Evolutionary conservation across 2,113 vertebrate species (phyloP), one percentile per base, ranked within the genome.

Genomic region (Trematomus loennbergii): DNA sequence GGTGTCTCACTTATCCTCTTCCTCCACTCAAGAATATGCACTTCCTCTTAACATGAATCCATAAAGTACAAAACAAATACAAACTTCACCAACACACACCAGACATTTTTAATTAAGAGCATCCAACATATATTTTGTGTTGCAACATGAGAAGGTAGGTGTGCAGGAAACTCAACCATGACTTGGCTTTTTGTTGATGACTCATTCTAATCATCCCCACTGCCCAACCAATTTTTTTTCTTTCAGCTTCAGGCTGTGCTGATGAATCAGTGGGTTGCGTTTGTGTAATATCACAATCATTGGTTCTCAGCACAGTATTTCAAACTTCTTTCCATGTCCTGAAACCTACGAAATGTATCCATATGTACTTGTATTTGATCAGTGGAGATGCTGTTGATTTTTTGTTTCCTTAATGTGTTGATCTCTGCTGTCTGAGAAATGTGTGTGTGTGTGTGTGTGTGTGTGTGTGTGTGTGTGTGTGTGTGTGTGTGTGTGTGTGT

Each of bases 101-200:
- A 29, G 17, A 8, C 5, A 12, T 7, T 40, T 43, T 62, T 66
- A 25, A 40, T 60, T 62, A 55, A 50, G 22, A 36, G 40, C 60
- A 45, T 74, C n/a, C 15, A 75, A 45, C 18, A 65, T 82, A 73
- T 72, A 59, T 48, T 58, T 40, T 62, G 22, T 79, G 25, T 73
- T 81, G 63, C 70, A 54, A 83, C 71, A 75, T 60, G 72, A 69
- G 49, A 48, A 66, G 48, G 17, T 54, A 86, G 66, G 69, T 82
- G 59, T 65, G 59, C 9, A 4, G 49, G 13, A 84, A 80, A 52
- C 48, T 61, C 33, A 15, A 49, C 46, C 52, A 40, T 65, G 80
- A 87, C 68, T 85, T 18, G 33, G 50, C 55, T 52, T 18, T 82
- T 83, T 75, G 57, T 64, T 70, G 83, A 86, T 84, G 81, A 83